Evolutionary conservation across 2,888 invertebrate genomes (phyloP).

Genomic region (Epinotia ramella): DNA sequence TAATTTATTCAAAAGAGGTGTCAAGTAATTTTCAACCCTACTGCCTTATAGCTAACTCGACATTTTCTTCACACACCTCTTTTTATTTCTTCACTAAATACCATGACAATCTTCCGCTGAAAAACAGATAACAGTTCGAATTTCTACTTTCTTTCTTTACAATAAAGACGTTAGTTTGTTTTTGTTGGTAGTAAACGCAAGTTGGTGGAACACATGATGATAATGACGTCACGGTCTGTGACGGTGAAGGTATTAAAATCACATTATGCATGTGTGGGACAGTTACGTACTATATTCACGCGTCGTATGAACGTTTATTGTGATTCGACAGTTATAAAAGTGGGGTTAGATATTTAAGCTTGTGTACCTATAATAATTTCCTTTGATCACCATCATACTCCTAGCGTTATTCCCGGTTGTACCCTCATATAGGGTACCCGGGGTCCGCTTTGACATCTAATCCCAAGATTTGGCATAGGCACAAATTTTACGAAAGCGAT

Average conservation of each 20-base stretch:
- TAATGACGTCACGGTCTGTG: constrained; percentile 81
- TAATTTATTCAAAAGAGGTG: constrained; percentile 36
- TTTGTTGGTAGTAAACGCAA: constrained; percentile 13
- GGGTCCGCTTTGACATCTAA: too few relatives aligned
- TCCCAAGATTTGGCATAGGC: too few relatives aligned
- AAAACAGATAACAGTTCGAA: constrained; percentile 33
- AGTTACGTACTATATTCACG: constrained; percentile 73
- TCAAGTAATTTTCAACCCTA: constrained; percentile 29
- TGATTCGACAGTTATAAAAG: constrained; percentile 54
- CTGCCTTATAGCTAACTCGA: constrained; percentile 1
- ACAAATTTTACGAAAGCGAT: too few relatives aligned
- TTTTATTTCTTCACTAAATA: constrained; percentile 28
- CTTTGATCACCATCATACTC: not conserved
- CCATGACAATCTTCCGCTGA: not conserved
- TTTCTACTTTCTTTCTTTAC: constrained; percentile 50
- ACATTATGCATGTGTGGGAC: constrained; percentile 76
- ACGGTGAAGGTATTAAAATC: constrained; percentile 77
- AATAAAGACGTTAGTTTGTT: constrained; percentile 42
- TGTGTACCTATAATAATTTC: not conserved
- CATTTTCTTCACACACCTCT: constrained; percentile 19
- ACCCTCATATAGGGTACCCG: too few relatives aligned
- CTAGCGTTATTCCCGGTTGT: too few relatives aligned
- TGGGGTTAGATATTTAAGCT: not conserved
- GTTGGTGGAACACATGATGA: constrained; percentile 54
- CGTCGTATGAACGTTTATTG: constrained; percentile 67